Evolutionary conservation across 2,113 vertebrate genomes (phyloP), one percentile per base, ranked within the genome.

Genomic region (Silurus asotus): DNA sequence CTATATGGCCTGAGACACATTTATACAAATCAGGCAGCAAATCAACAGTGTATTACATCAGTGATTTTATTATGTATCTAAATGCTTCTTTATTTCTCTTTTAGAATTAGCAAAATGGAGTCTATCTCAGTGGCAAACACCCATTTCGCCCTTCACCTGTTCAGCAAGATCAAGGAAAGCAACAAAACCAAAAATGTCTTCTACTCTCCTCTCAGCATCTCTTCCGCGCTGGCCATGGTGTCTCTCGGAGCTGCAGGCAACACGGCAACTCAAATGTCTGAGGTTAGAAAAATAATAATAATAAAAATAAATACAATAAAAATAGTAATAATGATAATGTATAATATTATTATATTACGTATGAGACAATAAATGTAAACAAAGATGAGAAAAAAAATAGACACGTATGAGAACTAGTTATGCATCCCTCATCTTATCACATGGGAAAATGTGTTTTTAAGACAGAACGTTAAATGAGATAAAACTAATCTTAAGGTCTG

Each of bases 191-290:
- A 88, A 14, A 98, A 98, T 23, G 65, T 96, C 79, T 94, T 98
- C 89, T 96, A 91, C 75, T 97, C 96, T 4, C 95, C 97, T 0
- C 81, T 98, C 87, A 97, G 95, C 90, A 92, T 99, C 90, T 94
- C 97, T 48, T 89, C 94, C 51, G 94, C 96, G 14, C 88, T 99
- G 90, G 90, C 96, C 48, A 94, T 97, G 94, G 92, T 98, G 82
- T 94, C 94, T 53, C 56, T 97, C 87, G 97, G 97, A 7, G 92
- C 96, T n/a, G 91, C 90, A 77, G 96, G 94, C 8, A 93, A 96
- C 79, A 96, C 96, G 2, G 93, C 94, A 17, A 45, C 90, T 48
- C 95, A 98, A 89, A 96, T 98, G 69, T 94, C 94, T 59, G 93
- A 96, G 96, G 97, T 98, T 23, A 45, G 79, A 64, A 75, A 10